Base-by-base conservation (phyloP, 2,888 invertebrate genomes). In the Cosmia trapezina region DNA sequence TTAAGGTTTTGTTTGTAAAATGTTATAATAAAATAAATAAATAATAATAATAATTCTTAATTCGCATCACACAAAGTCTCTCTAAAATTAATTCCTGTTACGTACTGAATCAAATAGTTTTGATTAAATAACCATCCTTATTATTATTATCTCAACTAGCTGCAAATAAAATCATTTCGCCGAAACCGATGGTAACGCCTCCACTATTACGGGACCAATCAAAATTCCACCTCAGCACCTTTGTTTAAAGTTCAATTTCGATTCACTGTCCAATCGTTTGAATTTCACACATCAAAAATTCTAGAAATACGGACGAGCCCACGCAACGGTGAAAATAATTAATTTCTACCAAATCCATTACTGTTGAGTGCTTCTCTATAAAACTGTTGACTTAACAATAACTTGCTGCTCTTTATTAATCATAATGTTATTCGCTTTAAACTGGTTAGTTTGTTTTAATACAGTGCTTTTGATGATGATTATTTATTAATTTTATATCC, bases 261-360 rank as follows among this genome's bases (percentile, higher is more conserved):
- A 62, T 62, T 74, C 57, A 6, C 5, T n/a, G 43, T 0, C 3
- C 22, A 63, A 80, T 56, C 80, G 71, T 90, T 88, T 88, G 88
- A 89, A 90, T 90, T 91, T 92, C 88, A 91, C 90, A 92, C 90
- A 90, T 90, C 90, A 90, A 91, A 93, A 91, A 90, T 89, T 92
- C 90, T 89, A 88, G 91, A 88, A 90, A 90, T 83, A 88, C 87
- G 85, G 72, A 77, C 81, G 80, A 77, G 76, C 78, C 73, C 81
- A 88, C 83, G 86, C 83, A 87, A 84, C 88, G 87, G 86, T 90
- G 91, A 90, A 93, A 93, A 93, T 93, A 93, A 94, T 93, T 93
- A 94, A 93, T 94, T 91, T 91, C 85, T 86, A 90, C 89, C 89
- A 89, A 91, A 93, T 91, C 93, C 92, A 93, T 94, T 93, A 94